Conservation (phyloP, 2,797 vertebrate species). For the Meda fulgida region DNA sequence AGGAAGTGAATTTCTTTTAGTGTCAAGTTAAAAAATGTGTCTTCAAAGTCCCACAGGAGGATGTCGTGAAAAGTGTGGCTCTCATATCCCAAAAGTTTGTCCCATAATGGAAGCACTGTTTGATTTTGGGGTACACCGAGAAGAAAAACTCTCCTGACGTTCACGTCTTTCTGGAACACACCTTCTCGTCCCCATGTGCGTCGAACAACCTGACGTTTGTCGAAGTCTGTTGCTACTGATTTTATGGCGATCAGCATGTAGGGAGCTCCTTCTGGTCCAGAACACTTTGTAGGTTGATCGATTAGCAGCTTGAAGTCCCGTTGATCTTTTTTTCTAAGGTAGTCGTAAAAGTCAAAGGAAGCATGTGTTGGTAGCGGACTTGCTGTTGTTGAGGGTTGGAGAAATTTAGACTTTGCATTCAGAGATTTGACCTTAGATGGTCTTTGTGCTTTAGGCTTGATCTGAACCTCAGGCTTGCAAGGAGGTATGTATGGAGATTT, state of each 20-base stretch:
- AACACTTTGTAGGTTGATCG: conserved; percentile 92
- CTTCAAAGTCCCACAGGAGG: conserved; percentile 94
- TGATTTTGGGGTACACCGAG: conserved; percentile 86
- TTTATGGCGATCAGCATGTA: conserved; percentile 94
- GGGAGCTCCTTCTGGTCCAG: conserved; percentile 65
- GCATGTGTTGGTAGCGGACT: conserved; percentile 66
- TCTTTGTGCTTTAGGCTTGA: conserved; percentile 51
- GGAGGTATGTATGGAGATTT: conserved; percentile 46
- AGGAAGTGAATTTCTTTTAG: conserved; percentile 98
- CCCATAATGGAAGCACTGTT: conserved; percentile 82
- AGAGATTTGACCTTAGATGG: conserved; percentile 53
- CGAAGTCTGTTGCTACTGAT: conserved; percentile 90
- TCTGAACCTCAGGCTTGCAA: conserved; percentile 60
- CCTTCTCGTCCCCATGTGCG: conserved; percentile 93
- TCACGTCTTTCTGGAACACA: conserved; percentile 72
- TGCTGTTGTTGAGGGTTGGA: conserved; percentile 53
- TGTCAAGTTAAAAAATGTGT: conserved; percentile 98
- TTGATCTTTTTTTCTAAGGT: conserved; percentile 90
- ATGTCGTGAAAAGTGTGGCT: conserved; percentile 86
- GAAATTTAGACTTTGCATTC: conserved; percentile 49
- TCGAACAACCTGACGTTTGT: conserved; percentile 93
- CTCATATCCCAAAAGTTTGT: conserved; percentile 87
- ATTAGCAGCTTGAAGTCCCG: conserved; percentile 89
- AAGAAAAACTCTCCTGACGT: conserved; percentile 89
- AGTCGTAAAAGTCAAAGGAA: conserved; percentile 88